Evolutionary conservation across 2,113 vertebrate genomes (phyloP).

Genomic region (Argyrosomus japonicus): DNA sequence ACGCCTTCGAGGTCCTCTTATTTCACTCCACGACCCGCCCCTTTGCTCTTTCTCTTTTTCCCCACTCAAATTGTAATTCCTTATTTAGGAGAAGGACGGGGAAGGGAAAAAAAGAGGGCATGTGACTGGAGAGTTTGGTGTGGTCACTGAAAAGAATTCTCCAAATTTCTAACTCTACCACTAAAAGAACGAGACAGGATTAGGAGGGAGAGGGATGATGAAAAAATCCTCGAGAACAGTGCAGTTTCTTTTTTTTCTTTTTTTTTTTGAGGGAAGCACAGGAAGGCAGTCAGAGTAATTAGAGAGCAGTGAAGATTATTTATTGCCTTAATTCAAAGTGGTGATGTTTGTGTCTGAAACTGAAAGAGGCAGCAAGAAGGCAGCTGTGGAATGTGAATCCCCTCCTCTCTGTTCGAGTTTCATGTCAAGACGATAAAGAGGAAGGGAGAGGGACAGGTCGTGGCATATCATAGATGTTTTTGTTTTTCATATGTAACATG

Average conservation of each 20-base stretch:
- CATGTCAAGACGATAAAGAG: conserved; percentile 1
- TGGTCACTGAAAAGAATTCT: conserved; percentile 80
- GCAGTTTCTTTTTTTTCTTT: background rate
- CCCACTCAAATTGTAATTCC: conserved; percentile 70
- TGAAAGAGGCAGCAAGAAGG: conserved; percentile 32
- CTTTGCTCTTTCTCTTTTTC: conserved; percentile 58
- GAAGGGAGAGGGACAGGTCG: conserved; percentile 4
- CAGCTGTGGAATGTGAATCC: conserved; percentile 47
- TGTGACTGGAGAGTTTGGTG: conserved; percentile 73
- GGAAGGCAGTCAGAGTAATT: conserved; percentile 50
- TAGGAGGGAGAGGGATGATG: conserved; percentile 36
- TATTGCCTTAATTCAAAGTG: conserved; percentile 38
- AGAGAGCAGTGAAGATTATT: conserved; percentile 46
- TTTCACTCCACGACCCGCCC: conserved; percentile 72
- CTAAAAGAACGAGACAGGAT: conserved; percentile 45
- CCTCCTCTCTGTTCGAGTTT: conserved; percentile 18
- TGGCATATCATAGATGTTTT: conserved; percentile 4
- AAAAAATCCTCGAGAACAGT: conserved; percentile 42
- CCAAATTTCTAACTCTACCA: conserved; percentile 75
- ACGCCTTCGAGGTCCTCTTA: conserved; percentile 63
- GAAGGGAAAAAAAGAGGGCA: conserved; percentile 58
- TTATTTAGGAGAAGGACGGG: conserved; percentile 80
- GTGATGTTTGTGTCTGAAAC: conserved; percentile 42
- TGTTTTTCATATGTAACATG: background rate
- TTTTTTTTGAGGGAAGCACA: conserved; percentile 12